These are phyloP conservation scores for Botia kubotai DNA, from an alignment of 2,797 vertebrate genomes.

Conservation along the genomic window DNA sequence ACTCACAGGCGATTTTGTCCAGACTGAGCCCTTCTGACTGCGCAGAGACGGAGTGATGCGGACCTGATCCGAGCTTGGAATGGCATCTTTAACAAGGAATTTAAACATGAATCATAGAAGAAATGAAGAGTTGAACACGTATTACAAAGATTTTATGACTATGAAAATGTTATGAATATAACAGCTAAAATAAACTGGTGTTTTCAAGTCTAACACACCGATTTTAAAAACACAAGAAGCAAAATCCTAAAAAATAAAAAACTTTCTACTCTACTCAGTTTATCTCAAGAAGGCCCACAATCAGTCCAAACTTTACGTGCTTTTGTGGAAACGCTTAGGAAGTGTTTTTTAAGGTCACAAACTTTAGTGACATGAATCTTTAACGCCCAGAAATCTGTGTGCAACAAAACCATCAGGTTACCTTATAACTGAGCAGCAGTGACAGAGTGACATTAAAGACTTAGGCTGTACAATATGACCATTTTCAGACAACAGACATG, in stretches of 20 bases:
- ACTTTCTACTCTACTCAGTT: no score
- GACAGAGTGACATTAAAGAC: neutral
- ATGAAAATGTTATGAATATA: neutral
- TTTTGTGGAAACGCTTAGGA: no score
- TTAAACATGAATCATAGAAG: no score
- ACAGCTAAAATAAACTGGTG: neutral
- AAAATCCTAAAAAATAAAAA: no score
- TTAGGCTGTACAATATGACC: neutral
- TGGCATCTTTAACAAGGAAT: slow-evolving; percentile 83
- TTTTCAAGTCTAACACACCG: no score
- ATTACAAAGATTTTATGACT: neutral
- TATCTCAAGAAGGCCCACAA: no score
- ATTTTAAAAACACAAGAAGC: no score
- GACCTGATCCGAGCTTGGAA: slow-evolving; percentile 94
- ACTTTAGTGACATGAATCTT: neutral
- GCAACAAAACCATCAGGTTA: neutral
- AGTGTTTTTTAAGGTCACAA: no score
- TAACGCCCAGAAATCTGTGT: neutral
- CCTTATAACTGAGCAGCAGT: neutral
- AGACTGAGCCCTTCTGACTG: slow-evolving; percentile 92
- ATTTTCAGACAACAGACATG: neutral
- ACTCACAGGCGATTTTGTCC: slow-evolving; percentile 87
- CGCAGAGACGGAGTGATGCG: slow-evolving; percentile 93
- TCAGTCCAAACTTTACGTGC: no score
- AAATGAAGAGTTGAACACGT: no score